Percentiles rank a stretch among this genome's conserved stretches.
phyloP scores from a whole-genome alignment of 1,140 invertebrate genomes.

The Heliconius melpomene region DNA sequence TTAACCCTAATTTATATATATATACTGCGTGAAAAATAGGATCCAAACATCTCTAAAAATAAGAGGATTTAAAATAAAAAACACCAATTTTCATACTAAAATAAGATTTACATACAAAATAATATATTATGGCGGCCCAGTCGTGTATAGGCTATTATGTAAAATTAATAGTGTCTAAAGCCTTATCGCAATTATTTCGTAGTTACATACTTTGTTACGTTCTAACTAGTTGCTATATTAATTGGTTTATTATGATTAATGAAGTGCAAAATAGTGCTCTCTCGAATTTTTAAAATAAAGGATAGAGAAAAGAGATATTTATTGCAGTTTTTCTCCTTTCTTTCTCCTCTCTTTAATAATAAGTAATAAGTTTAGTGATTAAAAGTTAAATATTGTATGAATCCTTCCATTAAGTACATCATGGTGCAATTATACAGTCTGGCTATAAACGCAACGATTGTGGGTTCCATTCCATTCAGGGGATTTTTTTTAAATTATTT shows the following conservation, averaged over 20 bases:
- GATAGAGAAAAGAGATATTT: neutral
- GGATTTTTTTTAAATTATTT: no score
- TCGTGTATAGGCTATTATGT: constrained; percentile 7
- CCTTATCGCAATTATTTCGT: constrained; percentile 15
- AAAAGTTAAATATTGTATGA: no score
- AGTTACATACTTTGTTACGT: constrained; percentile 1
- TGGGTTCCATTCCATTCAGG: no score
- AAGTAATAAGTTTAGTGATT: no score
- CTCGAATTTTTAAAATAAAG: neutral
- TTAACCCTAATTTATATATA: no score
- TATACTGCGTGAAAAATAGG: no score
- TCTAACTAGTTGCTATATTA: constrained; percentile 1
- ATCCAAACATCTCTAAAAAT: neutral
- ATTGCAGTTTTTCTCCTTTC: neutral
- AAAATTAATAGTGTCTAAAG: constrained; percentile 8
- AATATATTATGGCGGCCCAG: neutral
- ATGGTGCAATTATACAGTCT: no score
- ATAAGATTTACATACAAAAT: neutral
- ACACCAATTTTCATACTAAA: neutral
- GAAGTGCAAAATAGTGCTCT: neutral
- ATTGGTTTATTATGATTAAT: constrained; percentile 3
- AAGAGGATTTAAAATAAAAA: neutral
- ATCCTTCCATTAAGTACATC: no score
- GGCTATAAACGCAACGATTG: no score
- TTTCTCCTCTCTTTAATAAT: no score